Base-by-base conservation (phyloP, 1,140 invertebrate genomes). In the Bombus terrestris region DNA sequence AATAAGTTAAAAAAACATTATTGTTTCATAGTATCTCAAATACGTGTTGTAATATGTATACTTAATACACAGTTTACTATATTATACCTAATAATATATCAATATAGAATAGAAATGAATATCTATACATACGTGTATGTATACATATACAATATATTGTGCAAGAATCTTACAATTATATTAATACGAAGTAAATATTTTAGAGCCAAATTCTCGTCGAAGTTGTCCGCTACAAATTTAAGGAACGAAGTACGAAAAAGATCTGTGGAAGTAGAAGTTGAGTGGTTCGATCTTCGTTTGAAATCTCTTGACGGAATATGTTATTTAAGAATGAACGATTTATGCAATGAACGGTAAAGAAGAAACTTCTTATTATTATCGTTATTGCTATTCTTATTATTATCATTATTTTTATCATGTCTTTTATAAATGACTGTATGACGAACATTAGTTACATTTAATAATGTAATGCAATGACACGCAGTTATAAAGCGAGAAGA, bases 401-500 rank as follows among this genome's bases (percentile, higher is more conserved):
- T 53, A 53, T 53, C 47, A 18, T 53, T 53, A 22, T 53, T 53
- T 1, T 53, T 53, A 22, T 66, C 13, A 1, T 35, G 2, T 8
- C 2, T 66, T 32, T 66, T 10, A 32, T 32, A n/a, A 66, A 32
- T 13, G 12, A 66, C n/a, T 1, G 13, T 66, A 6, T 13, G 1
- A 66, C 8, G 13, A 37, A 32, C 15, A n/a, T 28, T 35, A 18
- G 15, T 37, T 37, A 37, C 1, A 72, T 9, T 41, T 72, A 72
- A 41, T 72, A 13, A 39, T 6, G 2, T 22, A 37, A 75, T 39
- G 6, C 5, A 47, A 3, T 12, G 12, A 2, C 28, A 0, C 25
- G 4, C 12, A 83, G 81, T 3, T 35, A 10, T 4, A 32, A 69
- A 66, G 79, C 64, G 3, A 92, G 92, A 73, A 57, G 81, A 25